These are phyloP conservation scores for Spondyliosoma cantharus DNA, from an alignment of 2,797 vertebrate species.

Conservation along the genomic window DNA sequence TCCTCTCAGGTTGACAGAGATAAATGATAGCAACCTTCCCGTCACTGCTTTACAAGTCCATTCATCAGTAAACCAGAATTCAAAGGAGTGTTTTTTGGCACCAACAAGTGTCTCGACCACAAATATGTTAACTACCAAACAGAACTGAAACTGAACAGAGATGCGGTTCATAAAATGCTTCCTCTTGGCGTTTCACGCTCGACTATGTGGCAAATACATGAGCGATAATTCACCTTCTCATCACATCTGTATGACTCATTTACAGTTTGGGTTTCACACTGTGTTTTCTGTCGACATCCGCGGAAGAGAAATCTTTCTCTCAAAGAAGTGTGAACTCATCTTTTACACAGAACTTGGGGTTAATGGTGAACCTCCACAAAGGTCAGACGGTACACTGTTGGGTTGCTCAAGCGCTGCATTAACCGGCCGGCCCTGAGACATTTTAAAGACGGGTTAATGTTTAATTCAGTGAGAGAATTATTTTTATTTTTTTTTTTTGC, in stretches of 20 bases:
- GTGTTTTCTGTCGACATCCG: not conserved
- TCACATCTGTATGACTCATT: conserved; percentile 21
- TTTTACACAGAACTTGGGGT: conserved; percentile 21
- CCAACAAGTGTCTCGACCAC: conserved; percentile 47
- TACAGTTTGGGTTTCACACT: not conserved
- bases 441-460: conserved; percentile 34
- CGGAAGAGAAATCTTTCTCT: not conserved
- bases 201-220: conserved; percentile 18
- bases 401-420: conserved; percentile 31
- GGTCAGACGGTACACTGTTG: not conserved
- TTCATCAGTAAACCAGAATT: conserved; percentile 27
- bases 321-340: conserved; percentile 6
- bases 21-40: conserved; percentile 10
- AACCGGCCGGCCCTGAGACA: conserved; percentile 32
- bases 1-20: not conserved
- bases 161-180: conserved; percentile 38
- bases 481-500: not conserved
- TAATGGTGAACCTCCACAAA: conserved; percentile 41
- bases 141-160: conserved; percentile 56
- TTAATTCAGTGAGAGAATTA: conserved; percentile 15
- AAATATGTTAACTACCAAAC: conserved; percentile 40
- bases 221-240: conserved; percentile 27
- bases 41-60: conserved; percentile 22
- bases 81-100: conserved; percentile 53
- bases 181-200: conserved; percentile 28